Base-by-base conservation (phyloP, 2,113 vertebrate genomes). In the Vulpes lagopus region DNA sequence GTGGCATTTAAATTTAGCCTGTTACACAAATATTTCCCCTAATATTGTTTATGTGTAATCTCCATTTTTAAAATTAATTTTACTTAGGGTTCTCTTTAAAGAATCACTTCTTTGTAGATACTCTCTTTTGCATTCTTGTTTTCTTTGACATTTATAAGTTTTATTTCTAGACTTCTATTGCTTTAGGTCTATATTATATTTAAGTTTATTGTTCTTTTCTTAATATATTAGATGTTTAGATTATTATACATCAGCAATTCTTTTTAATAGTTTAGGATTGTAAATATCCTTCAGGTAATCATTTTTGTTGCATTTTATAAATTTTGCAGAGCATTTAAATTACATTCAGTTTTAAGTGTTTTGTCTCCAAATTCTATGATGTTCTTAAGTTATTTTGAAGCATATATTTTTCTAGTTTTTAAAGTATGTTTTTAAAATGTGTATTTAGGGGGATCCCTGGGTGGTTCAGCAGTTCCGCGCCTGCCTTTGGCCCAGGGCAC, bases 381-480 rank as follows among this genome's bases (percentile, higher is more conserved):
- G 65, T 97, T 51, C 20, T 89, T 76, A 59, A 60, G 0, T 57
- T 76, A 93, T 69, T 79, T 94, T 83, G 49, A 96, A 30, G 30
- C 69, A 11, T 32, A 11, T 79, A n/a, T 25, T 64, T 64, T 81
- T 78, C 51, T 83, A 53, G 25, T 74, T 95, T 90, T 22, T 27
- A 79, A 59, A 64, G 6, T 11, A 38, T 53, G 55, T 71, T 82
- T 93, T 25, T 43, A 51, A 79, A 16, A 65, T 69, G 15, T 53
- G 35, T 43, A 10, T 59, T 90, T 43, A 43, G 43, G 43, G 43
- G 43, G 43, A 43, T 5, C 43, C 43, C 43, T 43, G 43, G 43
- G 43, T 6, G 43, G 43, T 43, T 43, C 43, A 43, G 43, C 43
- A 43, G 43, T 43, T 43, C 7, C 6, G 7, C 6, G 6, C 43